Percentiles rank a stretch among this genome's conserved stretches.
Conservation (phyloP, 2,888 invertebrate species). For the Nephrotoma guestfalica region DNA sequence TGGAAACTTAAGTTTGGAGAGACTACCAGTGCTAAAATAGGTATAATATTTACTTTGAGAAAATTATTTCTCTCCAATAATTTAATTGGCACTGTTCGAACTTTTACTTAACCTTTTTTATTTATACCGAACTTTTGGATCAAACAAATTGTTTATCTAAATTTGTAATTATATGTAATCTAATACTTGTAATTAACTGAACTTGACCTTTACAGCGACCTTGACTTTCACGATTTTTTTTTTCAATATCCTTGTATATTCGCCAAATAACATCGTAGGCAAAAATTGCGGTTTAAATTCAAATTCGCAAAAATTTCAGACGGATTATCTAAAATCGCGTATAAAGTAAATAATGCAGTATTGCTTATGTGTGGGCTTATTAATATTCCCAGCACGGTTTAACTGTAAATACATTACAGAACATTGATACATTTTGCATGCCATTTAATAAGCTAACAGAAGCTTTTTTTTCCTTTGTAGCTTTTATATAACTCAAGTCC, state of each 20-base stretch:
- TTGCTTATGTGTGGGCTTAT: neutral
- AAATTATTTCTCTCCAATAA: neutral
- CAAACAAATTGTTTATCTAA: neutral
- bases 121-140: neutral
- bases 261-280: neutral
- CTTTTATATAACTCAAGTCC: too few relatives aligned
- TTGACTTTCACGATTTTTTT: neutral
- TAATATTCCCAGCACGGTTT: neutral
- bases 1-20: slow-evolving; percentile 37
- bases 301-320: neutral
- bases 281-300: neutral
- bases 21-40: neutral
- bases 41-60: neutral
- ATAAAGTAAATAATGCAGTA: neutral
- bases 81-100: neutral
- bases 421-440: neutral
- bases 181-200: neutral
- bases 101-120: neutral
- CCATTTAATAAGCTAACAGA: neutral
- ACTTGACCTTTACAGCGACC: neutral
- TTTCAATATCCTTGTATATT: neutral
- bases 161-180: neutral
- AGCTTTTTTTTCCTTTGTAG: too few relatives aligned
- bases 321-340: neutral
- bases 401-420: neutral